Percentiles rank a stretch among this genome's conserved stretches.
Conservation (phyloP, 2,888 invertebrate genomes). For the Uropetala carovei region DNA sequence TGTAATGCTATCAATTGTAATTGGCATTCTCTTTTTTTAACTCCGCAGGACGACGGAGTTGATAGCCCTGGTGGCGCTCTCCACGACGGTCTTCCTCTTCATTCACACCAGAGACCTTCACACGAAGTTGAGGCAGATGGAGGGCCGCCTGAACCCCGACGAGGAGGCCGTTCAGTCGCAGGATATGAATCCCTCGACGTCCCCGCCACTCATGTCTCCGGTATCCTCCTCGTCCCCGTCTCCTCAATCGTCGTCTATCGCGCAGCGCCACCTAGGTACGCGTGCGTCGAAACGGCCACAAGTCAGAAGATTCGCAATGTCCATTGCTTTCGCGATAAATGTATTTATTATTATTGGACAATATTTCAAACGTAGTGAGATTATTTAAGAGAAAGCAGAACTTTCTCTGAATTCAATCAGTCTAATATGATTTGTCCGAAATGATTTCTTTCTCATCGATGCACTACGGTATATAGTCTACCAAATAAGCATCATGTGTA, state of each 20-base stretch:
- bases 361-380: no score
- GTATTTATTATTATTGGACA: no score
- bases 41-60: conserved; percentile 87
- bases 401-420: no score
- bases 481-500: no score
- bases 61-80: conserved; percentile 88
- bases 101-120: conserved; percentile 89
- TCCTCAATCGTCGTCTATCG: not conserved
- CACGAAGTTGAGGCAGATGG: conserved; percentile 88
- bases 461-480: no score
- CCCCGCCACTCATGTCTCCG: conserved; percentile 1
- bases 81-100: conserved; percentile 89
- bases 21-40: conserved; percentile 68
- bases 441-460: no score
- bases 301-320: no score
- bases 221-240: not conserved
- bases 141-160: conserved; percentile 73
- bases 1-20: not conserved
- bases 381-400: no score
- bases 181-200: not conserved
- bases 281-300: not conserved
- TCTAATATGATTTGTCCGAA: no score
- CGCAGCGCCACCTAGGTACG: conserved; percentile 24
- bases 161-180: conserved; percentile 8
- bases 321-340: no score